phyloP scores from a whole-genome alignment of 2,888 invertebrate species.

The Yponomeuta sedellus region DNA sequence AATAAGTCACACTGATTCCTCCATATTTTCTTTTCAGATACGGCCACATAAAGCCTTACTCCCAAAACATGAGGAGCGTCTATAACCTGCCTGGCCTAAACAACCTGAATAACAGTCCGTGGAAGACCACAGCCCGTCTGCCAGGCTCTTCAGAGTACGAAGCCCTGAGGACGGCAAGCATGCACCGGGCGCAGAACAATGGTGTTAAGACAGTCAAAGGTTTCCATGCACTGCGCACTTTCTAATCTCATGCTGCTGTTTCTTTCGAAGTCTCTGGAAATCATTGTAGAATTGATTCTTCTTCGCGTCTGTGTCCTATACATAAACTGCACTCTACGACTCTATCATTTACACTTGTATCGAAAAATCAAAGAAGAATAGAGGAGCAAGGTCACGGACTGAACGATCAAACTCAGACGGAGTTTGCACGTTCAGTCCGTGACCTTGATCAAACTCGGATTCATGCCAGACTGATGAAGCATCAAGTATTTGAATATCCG shows the following conservation, averaged over 20 bases:
- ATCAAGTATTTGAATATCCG: no score
- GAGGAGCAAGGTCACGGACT: no score
- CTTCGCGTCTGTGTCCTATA: no score
- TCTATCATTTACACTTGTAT: no score
- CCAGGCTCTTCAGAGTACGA: conserved; percentile 48
- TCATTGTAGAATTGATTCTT: no score
- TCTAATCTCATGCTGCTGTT: conserved; percentile 11
- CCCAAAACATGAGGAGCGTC: background rate
- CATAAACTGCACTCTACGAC: no score
- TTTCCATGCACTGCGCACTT: conserved; percentile 44
- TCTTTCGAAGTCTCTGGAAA: background rate
- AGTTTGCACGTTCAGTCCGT: no score
- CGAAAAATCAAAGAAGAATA: no score
- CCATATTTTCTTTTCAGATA: conserved; percentile 37
- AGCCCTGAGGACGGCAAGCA: conserved; percentile 45
- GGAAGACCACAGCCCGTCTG: conserved; percentile 49
- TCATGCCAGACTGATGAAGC: no score
- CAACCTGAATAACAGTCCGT: conserved; percentile 35
- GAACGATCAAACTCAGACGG: no score
- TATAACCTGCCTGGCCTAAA: background rate
- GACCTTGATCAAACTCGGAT: no score
- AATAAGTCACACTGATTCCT: no score
- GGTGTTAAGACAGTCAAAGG: conserved; percentile 68
- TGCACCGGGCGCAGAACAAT: conserved; percentile 40
- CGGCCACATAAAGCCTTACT: conserved; percentile 43